Conservation (phyloP, 2,797 vertebrate genomes). For the Karalla daura region DNA sequence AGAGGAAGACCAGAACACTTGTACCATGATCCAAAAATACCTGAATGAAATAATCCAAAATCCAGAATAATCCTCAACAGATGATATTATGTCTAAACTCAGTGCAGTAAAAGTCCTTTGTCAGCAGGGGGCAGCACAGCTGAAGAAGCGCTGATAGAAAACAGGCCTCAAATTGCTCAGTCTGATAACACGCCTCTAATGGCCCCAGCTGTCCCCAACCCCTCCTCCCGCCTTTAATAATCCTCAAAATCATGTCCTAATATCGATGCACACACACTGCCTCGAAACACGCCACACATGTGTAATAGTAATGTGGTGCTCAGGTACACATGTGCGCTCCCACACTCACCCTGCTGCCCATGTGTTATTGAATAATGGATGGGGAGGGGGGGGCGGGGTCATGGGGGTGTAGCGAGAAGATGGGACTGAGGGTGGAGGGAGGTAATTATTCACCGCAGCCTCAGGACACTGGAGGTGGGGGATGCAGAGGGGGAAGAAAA, state of each 20-base stretch:
- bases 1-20: no score
- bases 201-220: not conserved
- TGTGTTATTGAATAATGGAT: slow-evolving; percentile 75
- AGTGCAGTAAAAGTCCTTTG: slow-evolving; percentile 13
- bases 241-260: not conserved
- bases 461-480: slow-evolving; percentile 49
- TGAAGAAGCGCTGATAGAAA: not conserved
- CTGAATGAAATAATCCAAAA: no score
- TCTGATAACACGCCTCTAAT: not conserved
- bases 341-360: slow-evolving; percentile 18
- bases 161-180: not conserved
- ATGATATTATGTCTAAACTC: not conserved
- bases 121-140: slow-evolving; percentile 49
- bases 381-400: slow-evolving; percentile 30
- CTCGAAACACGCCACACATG: not conserved
- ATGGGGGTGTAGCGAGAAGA: slow-evolving; percentile 22
- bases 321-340: slow-evolving; percentile 31
- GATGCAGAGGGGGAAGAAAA: slow-evolving; percentile 5
- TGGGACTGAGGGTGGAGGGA: slow-evolving; percentile 1
- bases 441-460: slow-evolving; percentile 62
- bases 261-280: not conserved
- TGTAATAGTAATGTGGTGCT: not conserved
- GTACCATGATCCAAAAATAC: no score
- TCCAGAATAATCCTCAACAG: no score
- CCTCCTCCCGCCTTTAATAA: not conserved